Percentiles rank a stretch among this genome's conserved stretches.
These are phyloP conservation scores for Mesochorus sp. DNA, from an alignment of 2,888 invertebrate genomes.

Conservation along the genomic window DNA sequence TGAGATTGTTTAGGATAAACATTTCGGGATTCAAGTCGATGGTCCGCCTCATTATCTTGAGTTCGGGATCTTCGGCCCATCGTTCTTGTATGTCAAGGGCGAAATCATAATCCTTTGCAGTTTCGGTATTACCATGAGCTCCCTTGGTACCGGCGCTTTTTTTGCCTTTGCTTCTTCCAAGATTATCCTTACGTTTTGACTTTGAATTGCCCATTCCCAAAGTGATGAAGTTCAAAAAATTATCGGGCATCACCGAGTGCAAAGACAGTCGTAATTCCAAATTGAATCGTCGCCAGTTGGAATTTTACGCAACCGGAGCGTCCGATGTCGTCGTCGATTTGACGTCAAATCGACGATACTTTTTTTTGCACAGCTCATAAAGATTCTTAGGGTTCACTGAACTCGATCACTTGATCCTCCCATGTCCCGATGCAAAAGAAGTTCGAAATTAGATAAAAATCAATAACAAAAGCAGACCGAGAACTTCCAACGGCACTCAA, in stretches of 20 bases:
- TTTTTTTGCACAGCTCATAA: conserved; percentile 28
- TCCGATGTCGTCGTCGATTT: neutral
- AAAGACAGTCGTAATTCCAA: neutral
- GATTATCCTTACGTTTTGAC: conserved; percentile 51
- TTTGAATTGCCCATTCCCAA: conserved; percentile 69
- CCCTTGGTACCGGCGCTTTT: neutral
- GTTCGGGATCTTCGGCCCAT: conserved; percentile 83
- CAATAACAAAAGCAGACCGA: neutral
- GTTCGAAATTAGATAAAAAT: neutral
- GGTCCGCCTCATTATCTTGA: conserved; percentile 85
- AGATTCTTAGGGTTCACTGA: conserved; percentile 24
- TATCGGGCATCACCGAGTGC: conserved; percentile 48
- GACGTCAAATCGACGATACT: conserved; percentile 13
- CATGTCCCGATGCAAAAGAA: conserved; percentile 7
- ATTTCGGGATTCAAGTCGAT: conserved; percentile 86
- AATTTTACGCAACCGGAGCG: conserved; percentile 8
- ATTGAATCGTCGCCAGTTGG: neutral
- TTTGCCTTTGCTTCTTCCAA: conserved; percentile 15
- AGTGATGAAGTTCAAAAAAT: conserved; percentile 37
- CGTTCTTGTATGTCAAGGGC: conserved; percentile 37
- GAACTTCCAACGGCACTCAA: neutral
- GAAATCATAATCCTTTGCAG: conserved; percentile 29
- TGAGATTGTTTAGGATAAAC: conserved; percentile 90
- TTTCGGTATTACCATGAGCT: neutral
- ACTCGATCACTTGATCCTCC: conserved; percentile 12